phyloP scores from a whole-genome alignment of 2,797 vertebrate species.

The Eremophila alpestris region DNA sequence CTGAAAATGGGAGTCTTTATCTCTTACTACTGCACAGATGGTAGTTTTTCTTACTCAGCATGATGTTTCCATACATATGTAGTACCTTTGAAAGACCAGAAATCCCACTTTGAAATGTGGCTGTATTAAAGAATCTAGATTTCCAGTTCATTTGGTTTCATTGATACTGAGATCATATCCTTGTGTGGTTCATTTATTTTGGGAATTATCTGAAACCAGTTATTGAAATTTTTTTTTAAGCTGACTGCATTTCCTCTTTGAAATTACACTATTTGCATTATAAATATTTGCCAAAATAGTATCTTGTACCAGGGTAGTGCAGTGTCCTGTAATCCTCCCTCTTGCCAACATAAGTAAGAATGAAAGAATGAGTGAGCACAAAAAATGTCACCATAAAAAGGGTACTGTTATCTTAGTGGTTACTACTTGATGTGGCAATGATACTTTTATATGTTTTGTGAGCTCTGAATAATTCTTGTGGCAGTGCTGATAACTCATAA shows the following conservation, averaged over 20 bases:
- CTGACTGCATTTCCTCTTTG: neutral
- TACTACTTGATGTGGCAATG: neutral
- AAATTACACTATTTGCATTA: neutral
- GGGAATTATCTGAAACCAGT: neutral
- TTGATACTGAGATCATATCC: neutral
- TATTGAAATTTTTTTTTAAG: neutral
- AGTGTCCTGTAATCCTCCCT: neutral
- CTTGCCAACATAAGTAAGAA: neutral
- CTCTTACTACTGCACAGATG: neutral
- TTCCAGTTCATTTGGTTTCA: neutral
- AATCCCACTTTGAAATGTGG: neutral
- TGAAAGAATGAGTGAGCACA: neutral
- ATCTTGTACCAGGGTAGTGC: neutral
- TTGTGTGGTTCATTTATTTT: neutral
- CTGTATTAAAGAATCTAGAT: neutral
- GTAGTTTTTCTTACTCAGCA: neutral
- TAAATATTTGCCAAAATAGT: neutral
- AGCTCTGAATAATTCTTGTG: neutral
- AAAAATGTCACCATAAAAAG: neutral
- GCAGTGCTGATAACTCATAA: neutral
- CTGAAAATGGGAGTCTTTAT: neutral
- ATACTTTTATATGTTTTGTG: neutral
- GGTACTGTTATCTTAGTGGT: neutral
- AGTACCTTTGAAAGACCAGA: neutral
- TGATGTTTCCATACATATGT: neutral